Percentiles rank a stretch among this genome's conserved stretches.
Conservation (phyloP, 2,888 invertebrate species). For the Balanococcus diminutus region DNA sequence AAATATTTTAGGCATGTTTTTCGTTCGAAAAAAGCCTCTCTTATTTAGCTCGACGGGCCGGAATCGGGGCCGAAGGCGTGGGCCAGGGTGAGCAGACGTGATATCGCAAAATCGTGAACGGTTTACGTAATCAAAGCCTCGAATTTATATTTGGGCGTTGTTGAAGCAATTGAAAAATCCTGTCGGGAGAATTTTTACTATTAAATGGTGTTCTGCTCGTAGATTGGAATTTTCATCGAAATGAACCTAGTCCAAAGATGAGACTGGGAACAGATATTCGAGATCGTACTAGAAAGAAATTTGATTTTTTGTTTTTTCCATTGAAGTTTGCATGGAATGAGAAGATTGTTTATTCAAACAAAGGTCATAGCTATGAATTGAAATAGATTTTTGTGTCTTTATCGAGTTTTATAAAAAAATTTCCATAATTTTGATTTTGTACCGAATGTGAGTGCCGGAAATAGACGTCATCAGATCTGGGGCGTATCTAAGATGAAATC, state of each 20-base stretch:
- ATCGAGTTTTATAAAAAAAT: not conserved
- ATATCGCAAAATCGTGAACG: slow-evolving; percentile 26
- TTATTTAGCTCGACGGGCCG: not conserved
- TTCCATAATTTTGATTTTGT: not conserved
- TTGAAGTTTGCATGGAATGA: not conserved
- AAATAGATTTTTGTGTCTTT: not conserved
- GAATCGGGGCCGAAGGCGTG: not conserved
- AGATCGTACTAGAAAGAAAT: not conserved
- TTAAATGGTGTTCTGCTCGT: not conserved
- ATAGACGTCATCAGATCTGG: too few relatives aligned
- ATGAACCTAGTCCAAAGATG: not conserved
- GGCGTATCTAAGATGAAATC: too few relatives aligned
- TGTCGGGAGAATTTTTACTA: not conserved
- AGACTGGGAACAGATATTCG: not conserved
- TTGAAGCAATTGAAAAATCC: not conserved
- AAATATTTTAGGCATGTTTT: slow-evolving; percentile 23
- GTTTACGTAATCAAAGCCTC: not conserved
- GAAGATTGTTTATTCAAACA: not conserved
- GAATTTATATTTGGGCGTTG: not conserved
- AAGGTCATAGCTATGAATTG: not conserved
- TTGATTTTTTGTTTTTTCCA: not conserved
- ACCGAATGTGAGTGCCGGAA: too few relatives aligned
- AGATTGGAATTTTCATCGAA: not conserved
- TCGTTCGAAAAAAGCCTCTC: not conserved
- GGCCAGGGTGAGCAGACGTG: not conserved